These are phyloP conservation scores for Acleris literana DNA, from an alignment of 2,888 invertebrate species.

Conservation along the genomic window DNA sequence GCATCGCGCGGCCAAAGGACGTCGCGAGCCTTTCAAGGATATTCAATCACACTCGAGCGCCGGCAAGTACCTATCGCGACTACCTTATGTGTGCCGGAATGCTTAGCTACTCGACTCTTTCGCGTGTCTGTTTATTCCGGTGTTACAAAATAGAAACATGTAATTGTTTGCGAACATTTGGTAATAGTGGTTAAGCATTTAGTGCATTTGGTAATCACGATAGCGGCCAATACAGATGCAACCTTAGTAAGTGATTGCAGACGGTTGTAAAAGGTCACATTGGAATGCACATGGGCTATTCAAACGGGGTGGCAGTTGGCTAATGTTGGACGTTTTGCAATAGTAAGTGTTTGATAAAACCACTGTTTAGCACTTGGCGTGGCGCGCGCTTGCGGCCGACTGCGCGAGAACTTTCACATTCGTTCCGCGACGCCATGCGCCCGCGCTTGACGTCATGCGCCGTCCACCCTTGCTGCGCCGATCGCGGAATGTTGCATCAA, in stretches of 20 bases:
- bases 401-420: slow-evolving; percentile 78
- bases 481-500: slow-evolving; percentile 5
- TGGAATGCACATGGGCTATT: slow-evolving; percentile 19
- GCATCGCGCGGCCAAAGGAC: slow-evolving; percentile 68
- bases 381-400: slow-evolving; percentile 58
- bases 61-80: slow-evolving; percentile 57
- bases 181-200: slow-evolving; percentile 50
- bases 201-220: slow-evolving; percentile 43
- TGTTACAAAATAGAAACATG: slow-evolving; percentile 57
- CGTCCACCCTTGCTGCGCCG: slow-evolving; percentile 31
- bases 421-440: slow-evolving; percentile 69
- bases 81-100: slow-evolving; percentile 54
- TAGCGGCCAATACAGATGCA: slow-evolving; percentile 32
- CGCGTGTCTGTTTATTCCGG: slow-evolving; percentile 44
- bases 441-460: slow-evolving; percentile 67
- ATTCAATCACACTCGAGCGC: slow-evolving; percentile 49
- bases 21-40: slow-evolving; percentile 72
- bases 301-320: slow-evolving; percentile 36
- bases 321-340: slow-evolving; percentile 43
- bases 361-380: slow-evolving; percentile 70
- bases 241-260: slow-evolving; percentile 19
- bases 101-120: slow-evolving; percentile 45
- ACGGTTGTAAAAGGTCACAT: slow-evolving; percentile 23
- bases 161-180: slow-evolving; percentile 47
- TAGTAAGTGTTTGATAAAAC: slow-evolving; percentile 47